A percentile compares a stretch with the other conserved stretches of the same genome.
Evolutionary conservation across 2,888 invertebrate genomes (phyloP).

Genomic region (Scaptomyza parva): DNA sequence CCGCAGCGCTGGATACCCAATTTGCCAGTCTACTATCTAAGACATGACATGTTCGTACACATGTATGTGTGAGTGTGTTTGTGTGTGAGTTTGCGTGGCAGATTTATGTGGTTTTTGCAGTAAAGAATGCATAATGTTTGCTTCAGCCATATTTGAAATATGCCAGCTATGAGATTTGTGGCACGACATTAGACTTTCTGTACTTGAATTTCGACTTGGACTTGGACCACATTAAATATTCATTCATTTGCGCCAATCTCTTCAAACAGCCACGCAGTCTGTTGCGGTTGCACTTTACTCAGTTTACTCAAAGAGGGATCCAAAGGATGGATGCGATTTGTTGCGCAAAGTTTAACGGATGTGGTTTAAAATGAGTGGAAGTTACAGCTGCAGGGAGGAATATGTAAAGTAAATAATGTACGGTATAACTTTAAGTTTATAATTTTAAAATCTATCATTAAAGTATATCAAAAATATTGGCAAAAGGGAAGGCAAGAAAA

Average conservation of each 20-base stretch:
- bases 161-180: constrained; percentile 68
- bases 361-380: constrained; percentile 46
- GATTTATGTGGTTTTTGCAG: constrained; percentile 79
- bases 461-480: neutral
- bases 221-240: constrained; percentile 72
- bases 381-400: constrained; percentile 19
- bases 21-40: constrained; percentile 44
- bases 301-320: neutral
- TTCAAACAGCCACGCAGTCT: constrained; percentile 36
- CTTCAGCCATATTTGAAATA: constrained; percentile 67
- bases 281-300: constrained; percentile 64
- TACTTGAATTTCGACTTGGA: constrained; percentile 26
- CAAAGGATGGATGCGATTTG: constrained; percentile 41
- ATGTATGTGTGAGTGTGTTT: constrained; percentile 4
- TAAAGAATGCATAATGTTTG: constrained; percentile 77
- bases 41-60: constrained; percentile 13
- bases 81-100: constrained; percentile 60
- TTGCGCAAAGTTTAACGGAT: constrained; percentile 64
- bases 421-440: constrained; percentile 7
- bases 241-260: constrained; percentile 65
- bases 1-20: constrained; percentile 62
- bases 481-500: neutral
- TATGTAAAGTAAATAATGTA: constrained; percentile 2
- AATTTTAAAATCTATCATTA: constrained; percentile 9
- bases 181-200: constrained; percentile 45